phyloP scores from a whole-genome alignment of 2,888 invertebrate genomes.

The Leucoma salicis region DNA sequence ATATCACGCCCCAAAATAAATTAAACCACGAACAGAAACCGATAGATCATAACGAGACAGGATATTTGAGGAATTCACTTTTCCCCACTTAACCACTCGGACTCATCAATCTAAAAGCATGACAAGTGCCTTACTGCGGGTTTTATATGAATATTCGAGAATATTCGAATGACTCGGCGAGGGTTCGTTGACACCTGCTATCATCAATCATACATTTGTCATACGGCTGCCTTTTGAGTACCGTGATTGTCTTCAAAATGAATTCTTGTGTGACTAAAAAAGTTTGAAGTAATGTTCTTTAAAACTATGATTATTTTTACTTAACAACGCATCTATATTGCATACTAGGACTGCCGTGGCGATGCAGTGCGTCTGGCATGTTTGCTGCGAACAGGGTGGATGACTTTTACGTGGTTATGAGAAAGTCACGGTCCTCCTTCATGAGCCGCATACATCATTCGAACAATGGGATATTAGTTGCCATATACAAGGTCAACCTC shows the following conservation, averaged over 20 bases:
- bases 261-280: not conserved
- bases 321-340: too few species aligned
- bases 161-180: constrained; percentile 34
- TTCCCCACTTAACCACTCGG: constrained; percentile 20
- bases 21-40: constrained; percentile 8
- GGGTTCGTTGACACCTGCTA: constrained; percentile 33
- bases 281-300: too few species aligned
- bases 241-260: constrained; percentile 18
- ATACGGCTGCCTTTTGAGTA: constrained; percentile 27
- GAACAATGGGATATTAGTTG: too few species aligned
- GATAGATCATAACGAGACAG: constrained; percentile 14
- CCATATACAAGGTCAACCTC: too few species aligned
- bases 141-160: constrained; percentile 30
- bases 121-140: constrained; percentile 21
- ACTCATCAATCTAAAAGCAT: constrained; percentile 35
- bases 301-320: too few species aligned
- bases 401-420: too few species aligned
- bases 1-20: not conserved
- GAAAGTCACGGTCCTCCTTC: too few species aligned
- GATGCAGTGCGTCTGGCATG: too few species aligned
- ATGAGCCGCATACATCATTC: too few species aligned
- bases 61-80: constrained; percentile 27
- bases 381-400: too few species aligned
- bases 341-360: too few species aligned
- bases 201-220: constrained; percentile 50